phyloP scores from a whole-genome alignment of 2,113 vertebrate genomes.

The Pygoscelis adeliae region DNA sequence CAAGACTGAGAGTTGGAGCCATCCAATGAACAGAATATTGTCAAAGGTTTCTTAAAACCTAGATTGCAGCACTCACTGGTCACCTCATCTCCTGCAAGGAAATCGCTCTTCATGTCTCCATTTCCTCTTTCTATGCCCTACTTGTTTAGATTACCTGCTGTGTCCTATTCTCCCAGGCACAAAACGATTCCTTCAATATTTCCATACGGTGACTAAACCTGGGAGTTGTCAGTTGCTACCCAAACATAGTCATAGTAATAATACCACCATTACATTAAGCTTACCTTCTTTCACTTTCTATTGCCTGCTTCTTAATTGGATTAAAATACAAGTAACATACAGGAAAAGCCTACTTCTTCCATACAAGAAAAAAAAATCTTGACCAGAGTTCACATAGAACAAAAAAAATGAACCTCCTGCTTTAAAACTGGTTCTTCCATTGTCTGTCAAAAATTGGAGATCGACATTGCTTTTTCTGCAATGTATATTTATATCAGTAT shows the following conservation, averaged over 20 bases:
- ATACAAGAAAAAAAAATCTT: not conserved
- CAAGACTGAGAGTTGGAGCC: not conserved
- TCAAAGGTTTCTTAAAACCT: not conserved
- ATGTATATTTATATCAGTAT: accelerated
- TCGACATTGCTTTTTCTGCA: not conserved
- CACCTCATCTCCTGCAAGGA: not conserved
- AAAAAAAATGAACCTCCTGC: not conserved
- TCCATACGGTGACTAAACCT: not conserved
- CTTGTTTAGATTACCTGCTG: not conserved
- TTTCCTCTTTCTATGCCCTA: not conserved
- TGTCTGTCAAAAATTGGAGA: not conserved
- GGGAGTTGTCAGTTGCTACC: not conserved
- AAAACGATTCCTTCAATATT: not conserved
- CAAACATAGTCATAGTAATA: not conserved
- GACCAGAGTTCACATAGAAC: not conserved
- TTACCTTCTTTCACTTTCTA: not conserved
- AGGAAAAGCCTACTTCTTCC: not conserved
- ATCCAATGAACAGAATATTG: not conserved
- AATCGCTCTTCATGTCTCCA: not conserved
- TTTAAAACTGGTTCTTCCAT: not conserved
- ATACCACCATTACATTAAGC: accelerated
- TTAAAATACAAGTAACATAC: not conserved
- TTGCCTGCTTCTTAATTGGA: not conserved
- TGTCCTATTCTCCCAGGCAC: not conserved
- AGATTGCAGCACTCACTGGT: too few relatives aligned